These are phyloP conservation scores for Elaphurus davidianus DNA, from an alignment of 2,113 vertebrate genomes.

Conservation along the genomic window DNA sequence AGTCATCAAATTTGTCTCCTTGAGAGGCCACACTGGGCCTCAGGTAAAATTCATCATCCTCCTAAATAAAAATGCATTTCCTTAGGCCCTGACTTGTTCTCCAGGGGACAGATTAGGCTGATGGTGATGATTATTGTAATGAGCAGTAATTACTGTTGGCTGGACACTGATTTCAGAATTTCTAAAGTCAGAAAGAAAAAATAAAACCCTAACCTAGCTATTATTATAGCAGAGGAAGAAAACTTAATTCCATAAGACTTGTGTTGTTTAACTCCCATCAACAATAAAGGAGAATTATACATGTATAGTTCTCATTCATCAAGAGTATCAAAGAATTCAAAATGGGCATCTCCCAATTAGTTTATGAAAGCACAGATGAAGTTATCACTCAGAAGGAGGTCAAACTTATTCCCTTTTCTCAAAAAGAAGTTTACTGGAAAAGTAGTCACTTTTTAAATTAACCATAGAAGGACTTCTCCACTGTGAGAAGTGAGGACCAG, in stretches of 20 bases:
- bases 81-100: neutral
- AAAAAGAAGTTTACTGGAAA: neutral
- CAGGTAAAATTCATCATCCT: constrained; percentile 34
- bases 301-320: constrained; percentile 11
- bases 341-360: neutral
- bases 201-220: neutral
- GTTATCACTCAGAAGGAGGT: constrained; percentile 10
- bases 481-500: neutral
- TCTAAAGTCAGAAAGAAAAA: constrained; percentile 35
- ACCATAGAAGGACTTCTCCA: neutral
- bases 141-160: constrained; percentile 39
- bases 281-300: constrained; percentile 30
- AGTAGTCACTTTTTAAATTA: constrained; percentile 28
- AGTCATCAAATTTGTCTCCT: constrained; percentile 40
- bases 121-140: constrained; percentile 56
- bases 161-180: constrained; percentile 23
- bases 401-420: constrained; percentile 25
- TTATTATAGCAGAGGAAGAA: neutral
- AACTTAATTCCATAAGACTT: constrained; percentile 31
- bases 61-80: constrained; percentile 52
- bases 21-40: neutral
- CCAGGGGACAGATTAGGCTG: constrained; percentile 4
- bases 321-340: constrained; percentile 8
- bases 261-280: neutral
- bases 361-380: constrained; percentile 20